A percentile compares a stretch with the other conserved stretches of the same genome.
Evolutionary conservation across 2,797 vertebrate genomes (phyloP).

Genomic region (Crenichthys baileyi): DNA sequence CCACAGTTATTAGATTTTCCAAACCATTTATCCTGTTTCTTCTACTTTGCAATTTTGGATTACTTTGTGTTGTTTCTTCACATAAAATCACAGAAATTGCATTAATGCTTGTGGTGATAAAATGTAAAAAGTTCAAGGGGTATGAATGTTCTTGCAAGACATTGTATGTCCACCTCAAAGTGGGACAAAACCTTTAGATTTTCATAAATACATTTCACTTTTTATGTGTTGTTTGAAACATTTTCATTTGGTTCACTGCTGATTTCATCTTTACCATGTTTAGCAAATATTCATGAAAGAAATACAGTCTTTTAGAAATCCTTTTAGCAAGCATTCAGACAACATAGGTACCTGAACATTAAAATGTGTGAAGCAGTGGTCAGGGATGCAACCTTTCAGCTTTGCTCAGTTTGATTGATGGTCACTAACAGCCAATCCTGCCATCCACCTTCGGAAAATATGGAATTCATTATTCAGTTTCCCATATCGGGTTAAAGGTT

Average conservation of each 20-base stretch:
- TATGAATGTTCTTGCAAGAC: not conserved
- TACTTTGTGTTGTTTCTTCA: not conserved
- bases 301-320: not conserved
- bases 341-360: slow-evolving; percentile 47
- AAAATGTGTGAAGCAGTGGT: slow-evolving; percentile 58
- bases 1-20: too few species aligned
- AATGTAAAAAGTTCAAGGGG: not conserved
- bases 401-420: slow-evolving; percentile 83
- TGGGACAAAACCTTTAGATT: not conserved
- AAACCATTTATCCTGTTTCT: not conserved
- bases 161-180: too few species aligned
- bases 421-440: slow-evolving; percentile 70
- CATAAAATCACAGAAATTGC: not conserved
- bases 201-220: not conserved
- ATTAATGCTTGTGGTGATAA: not conserved
- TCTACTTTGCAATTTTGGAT: not conserved
- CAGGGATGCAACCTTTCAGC: slow-evolving; percentile 64
- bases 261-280: not conserved
- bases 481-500: slow-evolving; percentile 84
- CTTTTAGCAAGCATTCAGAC: not conserved
- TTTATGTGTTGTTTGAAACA: not conserved
- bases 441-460: slow-evolving; percentile 82
- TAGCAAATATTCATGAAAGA: not conserved
- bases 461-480: slow-evolving; percentile 89
- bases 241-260: not conserved